phyloP scores from a whole-genome alignment of 2,888 invertebrate species.

The Buathra laborator region DNA sequence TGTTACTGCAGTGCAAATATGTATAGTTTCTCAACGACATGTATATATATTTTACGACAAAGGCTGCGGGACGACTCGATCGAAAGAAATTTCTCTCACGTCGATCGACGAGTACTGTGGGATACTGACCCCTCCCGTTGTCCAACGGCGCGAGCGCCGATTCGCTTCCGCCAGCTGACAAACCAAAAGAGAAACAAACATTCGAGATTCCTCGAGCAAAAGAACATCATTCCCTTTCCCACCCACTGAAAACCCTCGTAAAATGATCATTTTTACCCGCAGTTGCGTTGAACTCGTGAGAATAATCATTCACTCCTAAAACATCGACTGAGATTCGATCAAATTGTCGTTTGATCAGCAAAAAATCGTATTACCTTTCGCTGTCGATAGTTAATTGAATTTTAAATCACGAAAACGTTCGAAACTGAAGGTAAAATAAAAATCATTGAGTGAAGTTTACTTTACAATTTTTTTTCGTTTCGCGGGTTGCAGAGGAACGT shows the following conservation, averaged over 20 bases:
- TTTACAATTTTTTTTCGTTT: too few species aligned
- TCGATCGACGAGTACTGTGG: conserved; percentile 54
- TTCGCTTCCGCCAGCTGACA: conserved; percentile 53
- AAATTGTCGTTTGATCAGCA: too few species aligned
- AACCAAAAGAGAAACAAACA: conserved; percentile 20
- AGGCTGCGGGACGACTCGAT: conserved; percentile 40
- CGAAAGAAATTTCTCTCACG: conserved; percentile 46
- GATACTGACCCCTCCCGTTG: conserved; percentile 48
- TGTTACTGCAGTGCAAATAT: conserved; percentile 9
- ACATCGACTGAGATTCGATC: too few species aligned
- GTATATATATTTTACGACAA: conserved; percentile 62
- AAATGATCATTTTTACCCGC: too few species aligned
- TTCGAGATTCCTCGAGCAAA: conserved; percentile 20
- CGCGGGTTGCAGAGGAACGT: too few species aligned
- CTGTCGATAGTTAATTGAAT: too few species aligned
- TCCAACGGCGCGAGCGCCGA: conserved; percentile 8
- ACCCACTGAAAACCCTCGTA: not conserved
- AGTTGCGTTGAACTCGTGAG: too few species aligned
- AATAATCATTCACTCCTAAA: too few species aligned
- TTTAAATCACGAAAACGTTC: too few species aligned
- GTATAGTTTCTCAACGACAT: conserved; percentile 33
- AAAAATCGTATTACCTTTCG: too few species aligned
- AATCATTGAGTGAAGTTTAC: too few species aligned
- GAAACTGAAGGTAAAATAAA: too few species aligned
- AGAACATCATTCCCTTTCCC: conserved; percentile 17